Percentiles rank a stretch among this genome's conserved stretches.
Conservation (phyloP, 2,888 invertebrate genomes). For the Lacanobia wlatinum region DNA sequence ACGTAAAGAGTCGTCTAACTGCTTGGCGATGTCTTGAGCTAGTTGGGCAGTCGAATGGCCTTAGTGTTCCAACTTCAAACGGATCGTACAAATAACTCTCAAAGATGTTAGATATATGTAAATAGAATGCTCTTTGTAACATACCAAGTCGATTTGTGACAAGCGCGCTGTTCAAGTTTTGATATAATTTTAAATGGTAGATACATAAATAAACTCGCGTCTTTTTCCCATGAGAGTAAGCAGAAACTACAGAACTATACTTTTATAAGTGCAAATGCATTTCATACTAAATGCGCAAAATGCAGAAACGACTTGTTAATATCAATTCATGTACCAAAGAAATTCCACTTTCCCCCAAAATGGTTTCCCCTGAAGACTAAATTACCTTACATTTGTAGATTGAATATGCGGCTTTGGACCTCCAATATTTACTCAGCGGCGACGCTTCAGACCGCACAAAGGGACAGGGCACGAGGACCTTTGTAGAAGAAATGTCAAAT, state of each 20-base stretch:
- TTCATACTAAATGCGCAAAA: neutral
- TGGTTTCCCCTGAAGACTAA: conserved; percentile 19
- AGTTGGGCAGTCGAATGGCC: too few relatives aligned
- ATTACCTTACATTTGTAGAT: conserved; percentile 57
- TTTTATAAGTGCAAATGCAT: neutral
- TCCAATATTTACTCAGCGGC: conserved; percentile 53
- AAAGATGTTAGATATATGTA: too few relatives aligned
- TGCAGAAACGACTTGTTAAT: neutral
- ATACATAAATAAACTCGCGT: too few relatives aligned
- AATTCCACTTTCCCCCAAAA: conserved; percentile 22
- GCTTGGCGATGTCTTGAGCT: too few relatives aligned
- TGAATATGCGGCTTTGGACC: conserved; percentile 50
- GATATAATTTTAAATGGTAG: neutral
- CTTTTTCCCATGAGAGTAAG: too few relatives aligned
- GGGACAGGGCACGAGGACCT: conserved; percentile 28
- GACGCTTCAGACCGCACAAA: conserved; percentile 40
- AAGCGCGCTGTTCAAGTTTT: neutral
- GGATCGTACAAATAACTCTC: too few relatives aligned
- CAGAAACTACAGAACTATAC: too few relatives aligned
- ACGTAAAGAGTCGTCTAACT: too few relatives aligned
- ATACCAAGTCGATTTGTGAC: neutral
- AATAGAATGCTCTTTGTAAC: too few relatives aligned
- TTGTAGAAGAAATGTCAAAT: conserved; percentile 60
- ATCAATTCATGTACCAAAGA: conserved; percentile 7
- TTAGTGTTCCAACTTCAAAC: too few relatives aligned